phyloP scores from a whole-genome alignment of 2,797 vertebrate species.

The Spinibarbus caldwelli region DNA sequence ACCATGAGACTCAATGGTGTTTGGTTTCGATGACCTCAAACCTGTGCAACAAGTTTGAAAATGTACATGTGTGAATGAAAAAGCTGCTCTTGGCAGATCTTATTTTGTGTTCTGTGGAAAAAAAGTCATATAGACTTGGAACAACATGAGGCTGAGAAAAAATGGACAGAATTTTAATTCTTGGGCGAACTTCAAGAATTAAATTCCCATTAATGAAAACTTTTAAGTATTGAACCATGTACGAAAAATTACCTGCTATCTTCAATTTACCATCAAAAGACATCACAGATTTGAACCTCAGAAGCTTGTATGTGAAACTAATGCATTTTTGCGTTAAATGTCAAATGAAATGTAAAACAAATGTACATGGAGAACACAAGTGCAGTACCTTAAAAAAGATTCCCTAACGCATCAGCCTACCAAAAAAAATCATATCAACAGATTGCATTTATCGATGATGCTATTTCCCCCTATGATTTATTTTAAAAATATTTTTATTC shows the following conservation, averaged over 20 bases:
- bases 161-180: background rate
- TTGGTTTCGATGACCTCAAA: too few species aligned
- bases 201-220: background rate
- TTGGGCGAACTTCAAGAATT: background rate
- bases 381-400: background rate
- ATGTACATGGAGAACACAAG: background rate
- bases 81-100: too few species aligned
- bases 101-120: too few species aligned
- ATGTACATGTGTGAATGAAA: too few species aligned
- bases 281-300: background rate
- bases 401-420: background rate
- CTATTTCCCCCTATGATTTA: too few species aligned
- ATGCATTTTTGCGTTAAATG: background rate
- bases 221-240: too few species aligned
- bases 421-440: too few species aligned
- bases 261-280: background rate
- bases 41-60: too few species aligned
- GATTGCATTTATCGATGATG: too few species aligned
- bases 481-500: too few species aligned
- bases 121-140: too few species aligned
- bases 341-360: background rate
- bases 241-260: background rate
- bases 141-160: background rate
- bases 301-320: background rate
- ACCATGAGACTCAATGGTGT: fast-evolving